Evolutionary conservation across 23 tunicate genomes (phyloP).

Genomic region (Styela clava): DNA sequence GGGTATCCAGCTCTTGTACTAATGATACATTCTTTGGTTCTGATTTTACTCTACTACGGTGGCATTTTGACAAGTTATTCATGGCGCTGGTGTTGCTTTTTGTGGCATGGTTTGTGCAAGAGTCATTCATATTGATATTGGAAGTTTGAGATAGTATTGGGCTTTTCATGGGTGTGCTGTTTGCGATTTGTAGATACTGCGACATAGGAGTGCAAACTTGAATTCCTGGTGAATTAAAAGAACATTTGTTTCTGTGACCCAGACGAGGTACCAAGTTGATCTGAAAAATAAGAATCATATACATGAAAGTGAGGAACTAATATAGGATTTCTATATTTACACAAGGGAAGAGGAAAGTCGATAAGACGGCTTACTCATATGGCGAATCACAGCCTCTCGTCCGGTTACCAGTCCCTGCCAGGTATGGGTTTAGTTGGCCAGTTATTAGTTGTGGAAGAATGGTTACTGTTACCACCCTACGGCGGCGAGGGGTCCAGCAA

Average conservation of each 20-base stretch:
- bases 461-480: no score
- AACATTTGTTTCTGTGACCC: neutral
- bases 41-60: neutral
- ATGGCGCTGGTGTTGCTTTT: neutral
- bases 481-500: no score
- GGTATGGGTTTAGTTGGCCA: no score
- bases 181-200: slow-evolving; percentile 22
- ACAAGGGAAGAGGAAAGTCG: no score
- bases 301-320: no score
- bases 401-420: no score
- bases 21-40: slow-evolving; percentile 23
- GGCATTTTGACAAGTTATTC: neutral
- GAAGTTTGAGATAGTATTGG: neutral
- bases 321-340: no score
- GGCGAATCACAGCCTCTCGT: no score
- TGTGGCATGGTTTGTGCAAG: neutral
- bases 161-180: slow-evolving; percentile 21
- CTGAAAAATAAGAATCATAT: neutral
- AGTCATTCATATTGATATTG: neutral
- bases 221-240: slow-evolving; percentile 2
- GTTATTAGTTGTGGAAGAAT: no score
- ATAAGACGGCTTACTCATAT: no score
- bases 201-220: slow-evolving; percentile 3
- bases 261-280: neutral
- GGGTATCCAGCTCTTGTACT: slow-evolving; percentile 29